A percentile compares a stretch with the other conserved stretches of the same genome.
Evolutionary conservation across 2,113 vertebrate species (phyloP).

Genomic region (Xenotilapia longispinis): DNA sequence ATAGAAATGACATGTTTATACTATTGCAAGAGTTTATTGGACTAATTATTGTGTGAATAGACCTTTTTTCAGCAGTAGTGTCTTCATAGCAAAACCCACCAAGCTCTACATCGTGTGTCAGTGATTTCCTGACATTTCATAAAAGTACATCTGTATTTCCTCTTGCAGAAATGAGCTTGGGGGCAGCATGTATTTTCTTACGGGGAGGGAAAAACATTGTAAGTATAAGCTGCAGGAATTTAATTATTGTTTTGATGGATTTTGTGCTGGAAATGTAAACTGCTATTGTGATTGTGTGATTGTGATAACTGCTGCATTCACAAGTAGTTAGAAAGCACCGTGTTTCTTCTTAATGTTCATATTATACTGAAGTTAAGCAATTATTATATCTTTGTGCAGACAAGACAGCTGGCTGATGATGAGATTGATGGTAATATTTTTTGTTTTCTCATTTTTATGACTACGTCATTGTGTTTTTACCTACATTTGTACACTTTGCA

Average conservation of each 20-base stretch:
- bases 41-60: neutral
- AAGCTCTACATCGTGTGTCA: neutral
- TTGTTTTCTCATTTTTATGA: neutral
- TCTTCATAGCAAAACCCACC: neutral
- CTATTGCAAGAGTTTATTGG: neutral
- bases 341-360: neutral
- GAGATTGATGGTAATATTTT: constrained; percentile 71
- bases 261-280: neutral
- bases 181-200: constrained; percentile 84
- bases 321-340: neutral
- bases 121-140: neutral
- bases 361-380: neutral
- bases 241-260: neutral
- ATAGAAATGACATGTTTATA: neutral
- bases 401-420: constrained; percentile 68
- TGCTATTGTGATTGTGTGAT: neutral
- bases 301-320: neutral
- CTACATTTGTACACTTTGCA: neutral
- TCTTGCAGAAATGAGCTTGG: constrained; percentile 70
- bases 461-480: neutral
- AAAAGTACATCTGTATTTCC: neutral
- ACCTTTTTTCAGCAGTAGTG: neutral
- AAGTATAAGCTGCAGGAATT: constrained; percentile 27
- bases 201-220: constrained; percentile 81
- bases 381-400: constrained; percentile 38